Conservation (phyloP, 2,797 vertebrate genomes). For the Nyctibius grandis region DNA sequence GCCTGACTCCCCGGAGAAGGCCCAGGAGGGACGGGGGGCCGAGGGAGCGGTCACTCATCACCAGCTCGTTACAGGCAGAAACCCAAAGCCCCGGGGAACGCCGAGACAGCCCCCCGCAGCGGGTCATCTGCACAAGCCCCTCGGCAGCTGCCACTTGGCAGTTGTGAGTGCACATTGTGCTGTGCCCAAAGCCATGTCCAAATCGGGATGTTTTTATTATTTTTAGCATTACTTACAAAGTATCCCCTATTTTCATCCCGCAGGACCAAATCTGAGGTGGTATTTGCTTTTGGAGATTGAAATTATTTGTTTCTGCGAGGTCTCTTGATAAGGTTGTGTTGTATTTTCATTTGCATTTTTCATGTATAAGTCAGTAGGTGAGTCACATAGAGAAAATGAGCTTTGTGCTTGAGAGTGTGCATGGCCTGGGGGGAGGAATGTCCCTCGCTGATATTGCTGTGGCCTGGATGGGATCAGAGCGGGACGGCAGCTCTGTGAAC, state of each 20-base stretch:
- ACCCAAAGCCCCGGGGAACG: not conserved
- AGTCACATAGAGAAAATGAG: not conserved
- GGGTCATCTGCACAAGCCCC: not conserved
- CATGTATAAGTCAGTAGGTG: accelerated
- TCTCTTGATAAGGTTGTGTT: not conserved
- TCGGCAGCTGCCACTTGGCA: not conserved
- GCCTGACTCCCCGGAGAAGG: not conserved
- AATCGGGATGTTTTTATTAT: not conserved
- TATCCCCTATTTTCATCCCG: not conserved
- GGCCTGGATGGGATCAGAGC: accelerated
- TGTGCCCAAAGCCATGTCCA: not conserved
- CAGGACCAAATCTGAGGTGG: not conserved
- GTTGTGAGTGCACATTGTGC: not conserved
- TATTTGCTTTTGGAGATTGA: not conserved
- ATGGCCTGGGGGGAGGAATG: not conserved
- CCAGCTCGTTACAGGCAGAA: slow-evolving; percentile 32
- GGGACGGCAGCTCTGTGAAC: not conserved
- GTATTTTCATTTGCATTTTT: not conserved
- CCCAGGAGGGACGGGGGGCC: not conserved
- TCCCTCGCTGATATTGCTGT: accelerated
- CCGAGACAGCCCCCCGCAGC: not conserved
- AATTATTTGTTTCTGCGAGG: not conserved
- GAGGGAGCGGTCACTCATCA: slow-evolving; percentile 22
- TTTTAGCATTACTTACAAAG: not conserved
- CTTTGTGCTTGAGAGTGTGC: not conserved